Evolutionary conservation across 2,113 vertebrate genomes (phyloP).

Genomic region (Zosterops hypoxanthus): DNA sequence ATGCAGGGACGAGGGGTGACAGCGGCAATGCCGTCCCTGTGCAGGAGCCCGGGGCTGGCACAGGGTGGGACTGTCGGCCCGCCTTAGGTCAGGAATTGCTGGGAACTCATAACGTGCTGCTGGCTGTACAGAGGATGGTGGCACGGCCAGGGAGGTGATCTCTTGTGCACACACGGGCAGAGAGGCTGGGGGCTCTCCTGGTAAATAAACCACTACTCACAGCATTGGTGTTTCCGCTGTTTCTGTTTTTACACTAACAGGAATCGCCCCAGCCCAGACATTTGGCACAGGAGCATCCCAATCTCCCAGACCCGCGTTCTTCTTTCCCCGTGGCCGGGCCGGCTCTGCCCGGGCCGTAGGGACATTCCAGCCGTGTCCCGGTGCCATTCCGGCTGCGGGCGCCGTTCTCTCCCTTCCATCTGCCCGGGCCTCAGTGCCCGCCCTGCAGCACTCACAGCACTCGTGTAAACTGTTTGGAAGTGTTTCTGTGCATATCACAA

Average conservation of each 20-base stretch:
- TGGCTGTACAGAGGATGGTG: neutral
- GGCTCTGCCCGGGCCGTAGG: neutral
- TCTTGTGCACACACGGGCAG: neutral
- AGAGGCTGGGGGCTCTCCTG: slow-evolving; percentile 28
- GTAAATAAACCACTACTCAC: neutral
- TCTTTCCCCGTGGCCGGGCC: slow-evolving; percentile 20
- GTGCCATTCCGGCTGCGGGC: slow-evolving; percentile 60
- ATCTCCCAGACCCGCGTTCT: neutral
- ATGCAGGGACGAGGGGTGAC: neutral
- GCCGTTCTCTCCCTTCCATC: slow-evolving; percentile 70
- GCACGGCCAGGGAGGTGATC: slow-evolving; percentile 41
- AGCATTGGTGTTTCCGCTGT: slow-evolving; percentile 1
- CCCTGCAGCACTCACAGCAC: slow-evolving; percentile 44
- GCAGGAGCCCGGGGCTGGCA: neutral
- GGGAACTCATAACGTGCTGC: neutral
- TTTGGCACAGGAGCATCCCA: slow-evolving; percentile 31
- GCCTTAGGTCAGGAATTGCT: neutral
- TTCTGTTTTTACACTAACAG: slow-evolving; percentile 40
- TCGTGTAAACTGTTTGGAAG: slow-evolving; percentile 67
- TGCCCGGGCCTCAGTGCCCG: slow-evolving; percentile 58
- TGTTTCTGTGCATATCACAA: neutral
- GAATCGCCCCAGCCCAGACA: neutral
- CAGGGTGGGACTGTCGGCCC: neutral
- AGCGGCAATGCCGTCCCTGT: neutral
- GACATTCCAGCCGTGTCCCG: slow-evolving; percentile 54